Conservation (phyloP, 2,797 vertebrate species). For the Enteromius afrohamiltoni region DNA sequence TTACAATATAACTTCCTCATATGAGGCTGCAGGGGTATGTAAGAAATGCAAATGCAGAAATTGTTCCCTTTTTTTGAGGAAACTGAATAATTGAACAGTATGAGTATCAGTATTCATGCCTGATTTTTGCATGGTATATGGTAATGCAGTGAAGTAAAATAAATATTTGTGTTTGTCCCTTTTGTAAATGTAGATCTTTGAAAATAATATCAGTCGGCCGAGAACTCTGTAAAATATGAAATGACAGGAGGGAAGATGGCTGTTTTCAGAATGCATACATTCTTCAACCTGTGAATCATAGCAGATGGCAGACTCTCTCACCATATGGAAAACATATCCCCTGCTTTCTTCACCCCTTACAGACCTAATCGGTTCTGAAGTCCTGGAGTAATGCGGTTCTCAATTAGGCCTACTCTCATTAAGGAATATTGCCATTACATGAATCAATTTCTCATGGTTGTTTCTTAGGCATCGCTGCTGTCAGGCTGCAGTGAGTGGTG, state of each 20-base stretch:
- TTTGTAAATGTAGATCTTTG: slow-evolving; percentile 67
- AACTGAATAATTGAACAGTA: not conserved
- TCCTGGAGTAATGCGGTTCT: slow-evolving; percentile 73
- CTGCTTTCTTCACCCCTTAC: slow-evolving; percentile 69
- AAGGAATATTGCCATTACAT: slow-evolving; percentile 75
- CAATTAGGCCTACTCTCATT: slow-evolving; percentile 80
- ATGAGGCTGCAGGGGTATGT: not conserved
- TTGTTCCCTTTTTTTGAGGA: not conserved
- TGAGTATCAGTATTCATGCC: not conserved
- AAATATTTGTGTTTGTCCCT: slow-evolving; percentile 78
- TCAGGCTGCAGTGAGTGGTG: slow-evolving; percentile 60
- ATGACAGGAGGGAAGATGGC: slow-evolving; percentile 75
- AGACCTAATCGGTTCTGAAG: slow-evolving; percentile 76
- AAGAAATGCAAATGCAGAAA: not conserved
- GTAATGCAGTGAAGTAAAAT: slow-evolving; percentile 72
- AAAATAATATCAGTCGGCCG: slow-evolving; percentile 69
- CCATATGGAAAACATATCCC: slow-evolving; percentile 75
- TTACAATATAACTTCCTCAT: too few relatives aligned
- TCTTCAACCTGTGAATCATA: slow-evolving; percentile 68
- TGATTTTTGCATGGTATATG: slow-evolving; percentile 39
- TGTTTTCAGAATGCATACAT: slow-evolving; percentile 55
- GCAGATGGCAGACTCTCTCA: slow-evolving; percentile 77
- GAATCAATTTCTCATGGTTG: slow-evolving; percentile 71
- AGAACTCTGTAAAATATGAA: slow-evolving; percentile 75
- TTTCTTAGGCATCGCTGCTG: slow-evolving; percentile 55